Base-by-base conservation (phyloP, 2,797 vertebrate genomes). In the Chrosomus eos region DNA sequence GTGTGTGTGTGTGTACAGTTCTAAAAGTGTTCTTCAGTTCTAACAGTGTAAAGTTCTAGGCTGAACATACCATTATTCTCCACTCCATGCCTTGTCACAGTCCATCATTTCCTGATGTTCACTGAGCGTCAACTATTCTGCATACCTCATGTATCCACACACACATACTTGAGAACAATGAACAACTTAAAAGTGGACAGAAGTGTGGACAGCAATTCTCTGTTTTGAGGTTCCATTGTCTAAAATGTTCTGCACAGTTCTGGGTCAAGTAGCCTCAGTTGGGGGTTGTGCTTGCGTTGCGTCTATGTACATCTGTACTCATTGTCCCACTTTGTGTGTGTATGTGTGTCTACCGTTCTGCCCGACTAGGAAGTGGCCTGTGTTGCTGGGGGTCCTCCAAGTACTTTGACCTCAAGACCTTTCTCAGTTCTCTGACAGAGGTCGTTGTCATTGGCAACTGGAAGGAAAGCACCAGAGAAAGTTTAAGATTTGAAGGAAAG, bases 331-430 rank as follows among this genome's bases (percentile, higher is more conserved):
- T 78, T 72, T 62, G 79, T 85, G 71, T 67, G 71, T 68, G 76
- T 84, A 79, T 91, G 83, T 90, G 84, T 68, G 70, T 84, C 85
- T 89, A 89, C 87, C 90, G 93, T 97, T 96, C 95, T 93, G 94
- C 95, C 91, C 95, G 95, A 96, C 92, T 96, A 93, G 91, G 87
- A 48, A 91, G 92, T 89, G 94, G 89, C 88, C 90, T 87, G 83
- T 89, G 87, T 91, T 93, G 91, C 89, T 90, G 88, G 90, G 91
- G 91, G 90, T 92, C 94, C 88, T 91, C 93, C 93, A 92, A 93
- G 93, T 92, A 90, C 93, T 94, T 94, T 96, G 95, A 96, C 95
- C 95, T 95, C 89, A 83, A 93, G 92, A 94, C 94, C 95, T 93
- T 93, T 93, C 90, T 89, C 91, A 92, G 93, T 94, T 94, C 94